Base-by-base conservation (phyloP, 2,797 vertebrate genomes). In the Danio tinwini region DNA sequence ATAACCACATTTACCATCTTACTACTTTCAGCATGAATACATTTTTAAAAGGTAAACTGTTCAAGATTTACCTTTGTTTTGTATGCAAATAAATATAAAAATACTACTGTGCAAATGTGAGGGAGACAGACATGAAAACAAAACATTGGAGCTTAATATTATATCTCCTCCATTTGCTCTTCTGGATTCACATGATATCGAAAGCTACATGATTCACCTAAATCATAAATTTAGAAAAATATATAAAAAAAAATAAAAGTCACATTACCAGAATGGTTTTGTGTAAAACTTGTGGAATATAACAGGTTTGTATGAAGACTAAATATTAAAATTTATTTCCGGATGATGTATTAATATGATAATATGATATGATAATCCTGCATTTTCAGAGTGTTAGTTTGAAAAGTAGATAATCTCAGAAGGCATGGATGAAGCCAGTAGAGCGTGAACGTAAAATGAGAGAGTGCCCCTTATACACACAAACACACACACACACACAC, bases 391-490 rank as follows among this genome's bases (percentile, higher is more conserved):
- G 39, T 53, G 29, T 40, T 64, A 55, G 61, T 65, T 55, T 64
- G 17, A 76, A 76, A 65, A 76, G 49, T 29, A 16, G 74, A 37
- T 62, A 44, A 62, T 70, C 76, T 62, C 37, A 53, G 45, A 70
- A 42, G 47, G 44, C 45, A 7, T 70, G 45, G 40, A 69, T 61
- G 55, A 29, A 67, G 56, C 49, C 53, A 42, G 45, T 50, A 70
- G 56, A 42, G 45, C 56, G 5, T 80, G 52, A 67, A 56, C 9
- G 7, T 44, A 74, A 73, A 74, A 80, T 74, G 52, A 58, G 52
- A 76, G 52, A 55, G 58, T 62, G 58, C 80, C 76, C 81, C 72
- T 37, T 59, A 70, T 77, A 72, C 78, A 71, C 58, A 80, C 81
- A 74, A 75, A 50, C 65, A 42, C 62, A 75, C 53, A 50, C 55